Evolutionary conservation across 2,797 vertebrate genomes (phyloP).

Genomic region (Enteromius paludinosus): DNA sequence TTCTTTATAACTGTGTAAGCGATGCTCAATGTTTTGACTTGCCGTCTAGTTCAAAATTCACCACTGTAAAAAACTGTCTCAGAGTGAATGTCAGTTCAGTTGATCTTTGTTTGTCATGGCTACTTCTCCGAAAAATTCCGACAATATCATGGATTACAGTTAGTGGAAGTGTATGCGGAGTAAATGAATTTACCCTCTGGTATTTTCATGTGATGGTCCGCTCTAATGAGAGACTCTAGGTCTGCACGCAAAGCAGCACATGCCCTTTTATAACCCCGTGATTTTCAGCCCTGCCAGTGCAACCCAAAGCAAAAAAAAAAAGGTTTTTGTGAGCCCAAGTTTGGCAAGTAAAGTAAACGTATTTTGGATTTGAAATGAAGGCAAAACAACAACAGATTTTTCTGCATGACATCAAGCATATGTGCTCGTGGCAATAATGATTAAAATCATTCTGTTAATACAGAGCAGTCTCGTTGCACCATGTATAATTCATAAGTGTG

Average conservation of each 20-base stretch:
- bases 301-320: constrained; percentile 12
- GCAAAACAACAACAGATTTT: constrained; percentile 10
- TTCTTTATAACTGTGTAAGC: neutral
- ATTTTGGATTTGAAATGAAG: constrained; percentile 6
- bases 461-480: constrained; percentile 4
- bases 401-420: neutral
- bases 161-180: constrained; percentile 26
- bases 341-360: neutral
- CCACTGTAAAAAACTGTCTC: neutral
- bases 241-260: constrained; percentile 15
- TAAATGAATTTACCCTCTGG: constrained; percentile 42
- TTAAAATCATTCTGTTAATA: constrained; percentile 26
- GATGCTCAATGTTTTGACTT: neutral
- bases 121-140: constrained; percentile 2
- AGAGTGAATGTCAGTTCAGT: neutral
- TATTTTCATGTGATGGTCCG: constrained; percentile 31
- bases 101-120: neutral
- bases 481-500: constrained; percentile 31
- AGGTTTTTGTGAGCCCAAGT: neutral
- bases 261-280: constrained; percentile 18
- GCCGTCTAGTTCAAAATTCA: neutral
- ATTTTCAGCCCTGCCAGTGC: constrained; percentile 2
- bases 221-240: constrained; percentile 34
- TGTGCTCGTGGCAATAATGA: constrained; percentile 13
- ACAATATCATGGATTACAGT: constrained; percentile 32